These are phyloP conservation scores for Anastatus disparis DNA, from an alignment of 1,140 invertebrate genomes.

Conservation along the genomic window DNA sequence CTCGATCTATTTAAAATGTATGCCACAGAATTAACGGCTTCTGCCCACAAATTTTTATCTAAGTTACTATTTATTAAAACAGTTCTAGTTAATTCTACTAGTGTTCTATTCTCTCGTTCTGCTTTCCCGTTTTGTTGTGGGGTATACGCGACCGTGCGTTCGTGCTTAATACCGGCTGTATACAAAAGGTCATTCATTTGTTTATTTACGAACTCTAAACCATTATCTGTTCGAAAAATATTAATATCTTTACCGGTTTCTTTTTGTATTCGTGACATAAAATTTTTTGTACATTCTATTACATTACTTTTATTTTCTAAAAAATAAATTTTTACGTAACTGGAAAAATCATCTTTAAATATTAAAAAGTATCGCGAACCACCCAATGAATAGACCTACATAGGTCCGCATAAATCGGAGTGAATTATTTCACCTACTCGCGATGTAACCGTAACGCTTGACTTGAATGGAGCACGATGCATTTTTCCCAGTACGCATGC, in stretches of 20 bases:
- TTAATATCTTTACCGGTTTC: constrained; percentile 1
- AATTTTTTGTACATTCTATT: not conserved
- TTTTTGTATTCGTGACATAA: not conserved
- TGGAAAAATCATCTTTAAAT: constrained; percentile 62
- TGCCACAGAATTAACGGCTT: not conserved
- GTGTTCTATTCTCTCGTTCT: constrained; percentile 2
- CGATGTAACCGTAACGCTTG: constrained; percentile 58
- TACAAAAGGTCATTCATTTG: not conserved
- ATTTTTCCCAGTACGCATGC: constrained; percentile 56
- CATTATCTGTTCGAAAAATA: not conserved
- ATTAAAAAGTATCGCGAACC: constrained; percentile 60
- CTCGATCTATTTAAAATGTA: not conserved
- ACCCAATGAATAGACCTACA: constrained; percentile 24
- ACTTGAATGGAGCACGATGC: constrained; percentile 49
- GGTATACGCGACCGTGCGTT: not conserved
- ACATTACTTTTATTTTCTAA: constrained; percentile 57
- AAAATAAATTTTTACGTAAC: constrained; percentile 62
- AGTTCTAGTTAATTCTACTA: not conserved
- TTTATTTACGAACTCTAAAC: constrained; percentile 11
- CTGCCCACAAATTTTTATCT: not conserved
- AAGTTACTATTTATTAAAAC: not conserved
- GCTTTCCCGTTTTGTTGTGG: constrained; percentile 6
- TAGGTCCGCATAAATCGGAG: not conserved
- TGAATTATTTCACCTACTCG: constrained; percentile 50
- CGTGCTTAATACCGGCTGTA: not conserved